Base-by-base conservation (phyloP, 1,140 invertebrate species). In the Drosophila micromelanica region DNA sequence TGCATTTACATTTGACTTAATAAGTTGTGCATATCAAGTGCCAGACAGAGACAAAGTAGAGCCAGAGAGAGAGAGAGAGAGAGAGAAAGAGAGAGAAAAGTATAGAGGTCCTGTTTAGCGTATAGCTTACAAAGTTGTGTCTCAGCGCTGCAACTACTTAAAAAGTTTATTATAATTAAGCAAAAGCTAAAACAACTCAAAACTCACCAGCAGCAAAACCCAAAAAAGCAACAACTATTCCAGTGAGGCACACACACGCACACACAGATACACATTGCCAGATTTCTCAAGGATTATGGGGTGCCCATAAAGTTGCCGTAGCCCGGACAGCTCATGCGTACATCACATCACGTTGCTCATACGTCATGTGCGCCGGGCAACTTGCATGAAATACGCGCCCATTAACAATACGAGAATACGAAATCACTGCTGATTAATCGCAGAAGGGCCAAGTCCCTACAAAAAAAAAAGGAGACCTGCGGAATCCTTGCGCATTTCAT, bases 1-100 rank as follows among this genome's bases (percentile, higher is more conserved):
- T 77, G 79, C 73, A 89, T 87, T 89, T 89, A 82, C 82, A 87
- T 87, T 87, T 89, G 79, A 84, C 82, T 87, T 87, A 73, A 89
- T 87, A 89, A 87, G 74, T 87, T 87, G 64, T 71, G 72, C 78
- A 74, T 73, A 87, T 64, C 23, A 73, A 69, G 61, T 42, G 67
- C 42, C 61, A 61, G 43, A 23, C 43, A 48, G 63, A 17, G 48
- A 13, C 43, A 35, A 35, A 35, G 23, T 1, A 17, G 17, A n/a
- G 11, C 30, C 3, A 15, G 7, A 27, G 48, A 38, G 2, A 27
- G 56, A 11, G 32, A 27, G 15, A 30, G 12, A n/a, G 15, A 13
- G 23, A 40, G 45, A 1, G 8, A 13, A 17, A 15, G 13, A 35
- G 42, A 12, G 42, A 45, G 30, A n/a, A n/a, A n/a, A n/a, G n/a